Evolutionary conservation across 2,888 invertebrate genomes (phyloP), one percentile per base, ranked within the genome.

Genomic region (Busseola fusca): DNA sequence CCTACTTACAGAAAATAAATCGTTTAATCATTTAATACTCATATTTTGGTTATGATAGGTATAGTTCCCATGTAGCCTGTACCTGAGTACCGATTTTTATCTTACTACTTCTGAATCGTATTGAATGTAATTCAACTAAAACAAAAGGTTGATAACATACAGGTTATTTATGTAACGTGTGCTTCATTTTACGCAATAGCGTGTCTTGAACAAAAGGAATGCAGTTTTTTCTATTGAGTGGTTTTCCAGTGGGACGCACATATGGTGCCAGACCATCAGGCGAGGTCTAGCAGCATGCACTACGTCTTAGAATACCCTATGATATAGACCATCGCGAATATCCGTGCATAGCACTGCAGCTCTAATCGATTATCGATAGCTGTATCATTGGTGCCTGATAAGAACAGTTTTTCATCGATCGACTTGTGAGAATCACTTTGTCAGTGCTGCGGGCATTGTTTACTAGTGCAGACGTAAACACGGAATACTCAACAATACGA

Each of bases 361-460:
- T 86, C 84, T 87, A 86, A 88, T 86, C 84, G 65, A 87, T 89
- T 87, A 76, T 77, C 85, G 89, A 89, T 90, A 89, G 84, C 79
- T 84, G 83, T 87, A 87, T 87, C 87, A 92, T 88, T 86, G 87
- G 85, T 76, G 71, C 60, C 76, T 83, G 94, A 94, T 94, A 93
- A 93, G 85, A 86, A 85, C 86, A 89, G 72, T 78, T 81, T 84
- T 87, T 88, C 86, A 87, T 84, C 86, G 86, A 86, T 86, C 88
- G 87, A 85, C 73, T 86, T 76, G 77, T 87, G 87, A 87, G 84
- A 87, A 86, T 83, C 85, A 86, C 79, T 86, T 82, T 64, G 87
- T 78, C 89, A 93, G 93, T 93, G 82, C 80, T 86, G 81, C 85
- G 89, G 85, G 85, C 85, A 83, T 77, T 84, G 86, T 83, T 84